These are phyloP conservation scores for Petrophora chlorosata DNA, from an alignment of 2,888 invertebrate species.

Conservation along the genomic window DNA sequence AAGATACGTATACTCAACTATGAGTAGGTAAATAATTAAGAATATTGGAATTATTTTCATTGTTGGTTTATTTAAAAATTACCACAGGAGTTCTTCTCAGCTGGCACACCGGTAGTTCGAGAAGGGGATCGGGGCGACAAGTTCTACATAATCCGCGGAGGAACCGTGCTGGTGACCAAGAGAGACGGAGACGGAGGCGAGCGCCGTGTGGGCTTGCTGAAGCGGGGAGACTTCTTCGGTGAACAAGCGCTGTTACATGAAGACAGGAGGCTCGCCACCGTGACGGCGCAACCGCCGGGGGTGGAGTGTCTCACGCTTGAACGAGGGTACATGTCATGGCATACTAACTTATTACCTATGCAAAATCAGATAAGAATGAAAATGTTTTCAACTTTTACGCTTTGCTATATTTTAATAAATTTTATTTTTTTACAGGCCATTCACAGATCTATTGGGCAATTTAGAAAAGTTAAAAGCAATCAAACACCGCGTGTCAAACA, in stretches of 20 bases:
- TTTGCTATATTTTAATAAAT: too few species aligned
- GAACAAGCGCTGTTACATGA: conserved; percentile 94
- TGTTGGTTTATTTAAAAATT: too few species aligned
- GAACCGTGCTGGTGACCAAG: conserved; percentile 90
- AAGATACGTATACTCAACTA: too few species aligned
- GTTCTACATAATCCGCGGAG: conserved; percentile 95
- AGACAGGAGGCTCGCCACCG: conserved; percentile 94
- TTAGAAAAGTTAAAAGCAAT: conserved; percentile 86
- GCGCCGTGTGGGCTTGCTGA: conserved; percentile 87
- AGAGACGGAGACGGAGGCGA: conserved; percentile 84
- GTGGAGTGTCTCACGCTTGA: conserved; percentile 95
- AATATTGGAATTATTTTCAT: too few species aligned
- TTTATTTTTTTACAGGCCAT: too few species aligned
- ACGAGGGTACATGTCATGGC: conserved; percentile 86
- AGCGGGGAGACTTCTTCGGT: conserved; percentile 93
- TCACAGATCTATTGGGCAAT: conserved; percentile 93
- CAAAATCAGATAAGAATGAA: too few species aligned
- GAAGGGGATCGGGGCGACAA: conserved; percentile 95
- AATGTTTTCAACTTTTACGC: too few species aligned
- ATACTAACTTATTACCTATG: too few species aligned
- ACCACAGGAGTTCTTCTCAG: conserved; percentile 91
- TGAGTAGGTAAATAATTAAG: too few species aligned
- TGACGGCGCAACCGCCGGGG: conserved; percentile 92
- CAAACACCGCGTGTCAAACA: conserved; percentile 65
- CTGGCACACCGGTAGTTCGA: conserved; percentile 90